Evolutionary conservation across 2,797 vertebrate species (phyloP).

Genomic region (Rhinatrema bivittatum): DNA sequence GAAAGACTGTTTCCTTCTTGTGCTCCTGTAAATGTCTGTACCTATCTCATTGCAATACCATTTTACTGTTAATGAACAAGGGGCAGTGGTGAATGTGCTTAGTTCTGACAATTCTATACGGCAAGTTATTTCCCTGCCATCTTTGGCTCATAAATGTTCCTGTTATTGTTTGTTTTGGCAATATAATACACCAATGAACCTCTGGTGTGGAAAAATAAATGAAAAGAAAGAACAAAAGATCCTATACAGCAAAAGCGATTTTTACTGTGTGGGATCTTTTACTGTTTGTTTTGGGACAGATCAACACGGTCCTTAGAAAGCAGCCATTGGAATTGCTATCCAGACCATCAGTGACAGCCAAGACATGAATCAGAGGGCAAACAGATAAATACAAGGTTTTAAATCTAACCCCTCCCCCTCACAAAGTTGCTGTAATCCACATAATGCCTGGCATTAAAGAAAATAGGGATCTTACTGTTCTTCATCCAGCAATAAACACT

Average conservation of each 20-base stretch:
- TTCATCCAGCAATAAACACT: slow-evolving; percentile 2
- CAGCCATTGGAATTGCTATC: slow-evolving; percentile 10
- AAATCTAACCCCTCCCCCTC: too few species aligned
- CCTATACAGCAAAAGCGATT: too few species aligned
- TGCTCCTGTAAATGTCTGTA: not conserved
- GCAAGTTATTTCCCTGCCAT: too few species aligned
- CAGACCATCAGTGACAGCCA: slow-evolving; percentile 5
- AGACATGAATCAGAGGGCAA: slow-evolving; percentile 20
- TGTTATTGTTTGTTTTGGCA: slow-evolving; percentile 12
- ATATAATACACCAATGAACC: too few species aligned
- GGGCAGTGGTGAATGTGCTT: not conserved
- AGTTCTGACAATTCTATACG: not conserved
- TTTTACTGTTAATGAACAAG: not conserved
- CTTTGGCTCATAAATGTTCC: not conserved
- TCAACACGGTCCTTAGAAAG: slow-evolving; percentile 5
- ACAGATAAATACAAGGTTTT: slow-evolving; percentile 27
- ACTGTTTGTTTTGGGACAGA: slow-evolving; percentile 1
- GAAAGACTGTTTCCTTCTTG: slow-evolving; percentile 7
- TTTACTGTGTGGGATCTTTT: too few species aligned
- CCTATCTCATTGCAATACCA: not conserved
- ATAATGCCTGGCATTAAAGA: slow-evolving; percentile 4
- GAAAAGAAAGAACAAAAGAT: too few species aligned
- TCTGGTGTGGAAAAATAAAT: too few species aligned
- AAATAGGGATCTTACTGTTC: not conserved
- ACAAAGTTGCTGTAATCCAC: slow-evolving; percentile 9